Conservation (phyloP, 2,888 invertebrate species). For the Drosophila mettleri region DNA sequence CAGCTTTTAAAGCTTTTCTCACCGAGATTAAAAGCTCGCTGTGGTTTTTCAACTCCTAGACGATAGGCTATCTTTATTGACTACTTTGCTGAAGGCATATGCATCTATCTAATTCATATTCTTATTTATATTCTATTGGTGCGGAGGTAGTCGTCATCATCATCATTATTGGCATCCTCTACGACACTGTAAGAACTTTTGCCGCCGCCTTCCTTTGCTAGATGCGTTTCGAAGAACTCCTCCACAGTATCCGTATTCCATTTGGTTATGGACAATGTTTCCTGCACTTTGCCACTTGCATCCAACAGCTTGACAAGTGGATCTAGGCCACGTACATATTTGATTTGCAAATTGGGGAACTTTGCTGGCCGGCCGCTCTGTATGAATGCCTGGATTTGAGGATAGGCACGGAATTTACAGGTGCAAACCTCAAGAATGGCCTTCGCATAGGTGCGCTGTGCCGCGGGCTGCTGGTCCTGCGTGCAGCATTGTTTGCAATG, state of each 20-base stretch:
- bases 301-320: conserved; percentile 97
- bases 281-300: conserved; percentile 92
- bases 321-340: conserved; percentile 96
- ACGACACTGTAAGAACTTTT: conserved; percentile 84
- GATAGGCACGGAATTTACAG: conserved; percentile 99
- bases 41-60: conserved; percentile 32
- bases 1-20: conserved; percentile 36
- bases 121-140: conserved; percentile 62
- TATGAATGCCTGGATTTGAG: conserved; percentile 99
- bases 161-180: conserved; percentile 86
- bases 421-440: conserved; percentile 98
- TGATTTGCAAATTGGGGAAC: conserved; percentile 95
- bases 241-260: conserved; percentile 99
- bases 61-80: conserved; percentile 55
- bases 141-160: conserved; percentile 79
- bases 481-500: conserved; percentile 92
- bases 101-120: conserved; percentile 7
- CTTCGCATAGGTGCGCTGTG: conserved; percentile 92
- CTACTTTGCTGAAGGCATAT: conserved; percentile 28
- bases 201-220: conserved; percentile 86
- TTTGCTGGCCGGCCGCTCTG: conserved; percentile 95
- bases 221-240: conserved; percentile 96
- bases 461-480: conserved; percentile 88
- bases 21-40: conserved; percentile 42
- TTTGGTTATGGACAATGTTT: conserved; percentile 97